Evolutionary conservation across 2,797 vertebrate genomes (phyloP), one percentile per base, ranked within the genome.

Genomic region (Schizopygopsis pylzovi): DNA sequence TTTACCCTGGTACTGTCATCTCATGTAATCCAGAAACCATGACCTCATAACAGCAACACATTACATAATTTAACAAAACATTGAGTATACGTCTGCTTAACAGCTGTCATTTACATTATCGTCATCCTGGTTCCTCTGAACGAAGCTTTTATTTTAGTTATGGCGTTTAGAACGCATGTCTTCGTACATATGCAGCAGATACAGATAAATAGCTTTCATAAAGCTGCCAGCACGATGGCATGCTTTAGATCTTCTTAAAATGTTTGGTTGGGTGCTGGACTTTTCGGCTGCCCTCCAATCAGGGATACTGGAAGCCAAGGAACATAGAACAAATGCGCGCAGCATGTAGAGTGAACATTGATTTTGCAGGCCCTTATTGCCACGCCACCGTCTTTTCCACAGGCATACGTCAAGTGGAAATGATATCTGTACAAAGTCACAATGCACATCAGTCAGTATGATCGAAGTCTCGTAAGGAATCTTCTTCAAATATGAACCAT

Each of bases 191-290:
- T 70, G 65, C 63, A 2, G 22, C 61, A 82, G 47, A 78, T 39
- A 43, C 71, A 76, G 77, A 86, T 86, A 84, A 87, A 89, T 87
- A 71, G 82, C 28, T 13, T 52, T 56, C 20, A 67, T 85, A 81
- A 89, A 85, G 72, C 86, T 82, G 79, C 82, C 63, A 73, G 59
- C 52, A 6, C 6, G 22, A 73, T 79, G 81, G 70, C 73, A 67
- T 59, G 83, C 76, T 73, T 82, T 76, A 82, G 72, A 87, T 86
- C 76, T 82, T 83, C 33, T 84, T 84, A 81, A 89, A 83, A 79
- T 79, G 39, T 89, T 82, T 81, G 77, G 83, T 71, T 16, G 54
- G 65, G 78, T 3, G n/a, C 43, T 73, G 67, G 43, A 81, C 71
- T n/a, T 63, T 65, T 41, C 84, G 49, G 78, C 86, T 49, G n/a